Evolutionary conservation across 37 sponge, comb jelly and placozoan species (phyloP), one percentile per base, ranked within the genome.

Genomic region (Spongia lamella): DNA sequence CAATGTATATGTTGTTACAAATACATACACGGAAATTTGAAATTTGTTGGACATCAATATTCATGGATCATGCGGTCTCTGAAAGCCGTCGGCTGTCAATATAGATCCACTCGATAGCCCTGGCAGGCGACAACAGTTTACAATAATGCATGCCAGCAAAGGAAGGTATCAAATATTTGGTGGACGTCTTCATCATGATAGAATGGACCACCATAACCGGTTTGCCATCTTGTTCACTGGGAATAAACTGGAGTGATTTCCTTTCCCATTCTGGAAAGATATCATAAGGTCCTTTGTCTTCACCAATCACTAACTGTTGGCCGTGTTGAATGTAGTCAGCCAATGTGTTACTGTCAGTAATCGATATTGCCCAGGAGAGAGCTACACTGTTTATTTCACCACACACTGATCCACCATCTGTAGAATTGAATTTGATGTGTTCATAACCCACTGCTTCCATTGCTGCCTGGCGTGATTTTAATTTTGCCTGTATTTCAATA

Each of bases 71-170:
- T 43, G 30, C 47, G 9, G 47, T 43, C 9, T 43, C 47, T 43
- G 47, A 43, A 43, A 43, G 47, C 5, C 80, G 68, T 21, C 70
- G 59, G 19, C 80, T 55, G 51, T 79, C 80, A 22, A 79, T 70
- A 59, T 79, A 71, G 49, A 79, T 50, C 80, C 80, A 79, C 51
- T 79, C 80, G 2, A 70, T 79, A 7, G 62, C 80, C 32, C 80
- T 51, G 38, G 80, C 80, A 3, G 80, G 80, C 3, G 43, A 57
- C 25, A 79, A 59, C 62, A 79, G 60, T 70, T 79, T 79, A 31
- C 80, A 79, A 60, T 57, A 79, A 61, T 79, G 80, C 56, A 79
- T 66, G 16, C 80, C 80, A 22, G 59, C 60, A 56, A 68, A 68
- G 16, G 25, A 27, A 24, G 53, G 53, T 27, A 69, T n/a, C n/a